Evolutionary conservation across 92 coral and sea anemone genomes (phyloP), one percentile per base, ranked within the genome.

Genomic region (Zoanthus sociatus): DNA sequence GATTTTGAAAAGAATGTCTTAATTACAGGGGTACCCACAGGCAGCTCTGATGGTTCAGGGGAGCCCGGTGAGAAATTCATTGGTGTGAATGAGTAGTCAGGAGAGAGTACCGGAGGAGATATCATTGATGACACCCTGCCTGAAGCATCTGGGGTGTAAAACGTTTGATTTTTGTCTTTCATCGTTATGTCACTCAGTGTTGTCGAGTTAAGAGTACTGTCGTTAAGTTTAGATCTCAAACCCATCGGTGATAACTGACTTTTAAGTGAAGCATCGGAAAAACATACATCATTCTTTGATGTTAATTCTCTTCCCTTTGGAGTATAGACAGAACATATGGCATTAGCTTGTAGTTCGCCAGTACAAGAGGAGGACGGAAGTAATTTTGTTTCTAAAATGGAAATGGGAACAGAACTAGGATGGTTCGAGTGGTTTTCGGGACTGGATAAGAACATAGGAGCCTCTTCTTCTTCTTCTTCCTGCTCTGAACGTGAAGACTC

Each of bases 31-130:
- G 78, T 84, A 53, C 53, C 42, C 18, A 9, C 44, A 16, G 70
- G 71, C 9, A 56, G 12, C 12, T 71, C 79, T 54, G 50, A 3
- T 3, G 21, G 6, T 84, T 20, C 42, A 9, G 56, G 86, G 70
- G 91, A 83, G 7, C 67, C 88, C 67, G 75, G 88, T 68, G 81
- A 68, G 9, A 50, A 87, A 42, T 76, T 66, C 58, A 76, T 54
- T 9, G 84, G 89, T 20, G 86, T 44, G 55, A 91, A 91, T 1
- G 90, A 76, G 87, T 90, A 93, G 6, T 89, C 87, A 4, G 98
- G 98, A 2, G 98, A 94, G 18, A 95, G 95, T 61, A 91, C 89
- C 33, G 93, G 91, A 7, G 94, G 94, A 53, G 98, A 90, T 76
- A 94, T 75, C 73, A 94, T 82, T 44, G 48, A 47, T 26, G 85